A percentile compares a stretch with the other conserved stretches of the same genome.
Conservation (phyloP, 1,140 invertebrate genomes). For the Proales similis region DNA sequence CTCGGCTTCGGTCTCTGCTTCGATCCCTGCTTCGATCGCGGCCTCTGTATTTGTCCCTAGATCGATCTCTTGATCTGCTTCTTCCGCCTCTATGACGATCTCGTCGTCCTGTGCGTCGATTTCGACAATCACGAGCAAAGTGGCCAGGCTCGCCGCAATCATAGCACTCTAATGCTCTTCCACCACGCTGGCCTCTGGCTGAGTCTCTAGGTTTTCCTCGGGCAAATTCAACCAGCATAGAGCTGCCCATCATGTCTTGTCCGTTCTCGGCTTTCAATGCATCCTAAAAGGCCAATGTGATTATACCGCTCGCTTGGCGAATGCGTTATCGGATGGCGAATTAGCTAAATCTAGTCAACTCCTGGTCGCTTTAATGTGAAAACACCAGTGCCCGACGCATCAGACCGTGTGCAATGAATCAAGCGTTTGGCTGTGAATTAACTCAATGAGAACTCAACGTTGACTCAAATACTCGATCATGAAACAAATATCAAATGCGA, state of each 20-base stretch:
- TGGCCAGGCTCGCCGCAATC: constrained; percentile 30
- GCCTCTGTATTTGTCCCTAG: background rate
- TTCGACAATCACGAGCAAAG: constrained; percentile 36
- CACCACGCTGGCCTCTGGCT: constrained; percentile 15
- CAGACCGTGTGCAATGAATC: too few relatives aligned
- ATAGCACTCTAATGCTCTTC: constrained; percentile 23
- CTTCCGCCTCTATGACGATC: constrained; percentile 15
- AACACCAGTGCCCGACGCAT: too few relatives aligned
- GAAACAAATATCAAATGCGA: background rate
- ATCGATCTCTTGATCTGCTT: constrained; percentile 5
- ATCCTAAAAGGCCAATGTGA: constrained; percentile 21
- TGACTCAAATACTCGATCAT: constrained; percentile 8
- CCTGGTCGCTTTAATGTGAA: too few relatives aligned
- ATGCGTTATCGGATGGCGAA: background rate
- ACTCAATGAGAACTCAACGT: too few relatives aligned
- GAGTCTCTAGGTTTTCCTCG: constrained; percentile 14
- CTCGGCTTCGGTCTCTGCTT: constrained; percentile 9
- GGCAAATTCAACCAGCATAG: constrained; percentile 36
- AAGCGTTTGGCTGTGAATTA: too few relatives aligned
- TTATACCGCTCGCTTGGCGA: constrained; percentile 14
- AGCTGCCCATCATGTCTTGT: constrained; percentile 28
- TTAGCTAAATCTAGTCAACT: too few relatives aligned
- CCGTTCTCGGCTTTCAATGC: constrained; percentile 34
- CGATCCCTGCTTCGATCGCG: background rate
- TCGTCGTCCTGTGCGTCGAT: constrained; percentile 9